Percentiles rank a stretch among this genome's conserved stretches.
Evolutionary conservation across 2,113 vertebrate genomes (phyloP).

Genomic region (Eptesicus fuscus): DNA sequence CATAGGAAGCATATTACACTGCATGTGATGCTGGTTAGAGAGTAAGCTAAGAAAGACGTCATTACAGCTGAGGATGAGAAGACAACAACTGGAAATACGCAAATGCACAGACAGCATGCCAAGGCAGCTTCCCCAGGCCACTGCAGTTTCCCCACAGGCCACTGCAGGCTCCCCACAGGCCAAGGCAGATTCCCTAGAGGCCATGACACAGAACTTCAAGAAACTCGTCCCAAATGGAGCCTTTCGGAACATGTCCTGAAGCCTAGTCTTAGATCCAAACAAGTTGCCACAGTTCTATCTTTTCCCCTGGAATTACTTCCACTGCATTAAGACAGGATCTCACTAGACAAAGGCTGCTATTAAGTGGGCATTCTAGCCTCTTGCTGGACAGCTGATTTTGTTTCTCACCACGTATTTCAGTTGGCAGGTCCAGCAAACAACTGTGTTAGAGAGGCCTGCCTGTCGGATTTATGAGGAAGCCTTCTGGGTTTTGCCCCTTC

Average conservation of each 20-base stretch:
- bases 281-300: background rate
- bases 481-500: background rate
- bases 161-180: background rate
- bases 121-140: background rate
- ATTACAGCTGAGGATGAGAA: background rate
- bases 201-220: no score
- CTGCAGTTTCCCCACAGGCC: background rate
- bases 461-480: background rate
- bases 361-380: background rate
- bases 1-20: background rate
- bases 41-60: background rate
- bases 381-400: background rate
- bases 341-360: background rate
- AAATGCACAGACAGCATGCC: background rate
- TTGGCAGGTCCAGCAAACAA: background rate
- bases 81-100: background rate
- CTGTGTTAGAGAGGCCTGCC: background rate
- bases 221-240: background rate
- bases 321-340: background rate
- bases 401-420: background rate
- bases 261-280: background rate
- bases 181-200: no score
- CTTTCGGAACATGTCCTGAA: background rate
- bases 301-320: background rate
- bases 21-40: background rate